A percentile compares a stretch with the other conserved stretches of the same genome.
Evolutionary conservation across 2,113 vertebrate species (phyloP).

Genomic region (Festucalex cinctus): DNA sequence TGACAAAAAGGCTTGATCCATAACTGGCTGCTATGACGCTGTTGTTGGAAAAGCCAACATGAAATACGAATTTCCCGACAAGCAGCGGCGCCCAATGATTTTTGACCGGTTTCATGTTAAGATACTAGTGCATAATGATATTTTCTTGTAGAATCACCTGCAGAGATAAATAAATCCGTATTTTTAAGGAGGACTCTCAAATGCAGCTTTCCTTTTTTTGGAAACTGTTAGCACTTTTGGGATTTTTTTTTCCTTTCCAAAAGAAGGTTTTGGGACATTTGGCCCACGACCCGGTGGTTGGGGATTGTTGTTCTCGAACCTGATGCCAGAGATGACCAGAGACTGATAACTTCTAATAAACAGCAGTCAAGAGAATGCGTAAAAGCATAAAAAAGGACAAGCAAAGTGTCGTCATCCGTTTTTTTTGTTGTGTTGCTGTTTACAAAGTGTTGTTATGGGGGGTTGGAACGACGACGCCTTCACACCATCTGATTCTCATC

Average conservation of each 20-base stretch:
- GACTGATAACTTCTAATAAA: background rate
- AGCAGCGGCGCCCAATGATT: background rate
- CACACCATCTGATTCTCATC: background rate
- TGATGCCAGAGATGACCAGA: constrained; percentile 8
- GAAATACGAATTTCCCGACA: background rate
- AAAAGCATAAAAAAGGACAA: background rate
- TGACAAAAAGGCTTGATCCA: constrained; percentile 6
- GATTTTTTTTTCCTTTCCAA: too few relatives aligned
- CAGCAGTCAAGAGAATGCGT: background rate
- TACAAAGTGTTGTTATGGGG: background rate
- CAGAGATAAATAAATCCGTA: too few relatives aligned
- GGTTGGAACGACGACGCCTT: background rate
- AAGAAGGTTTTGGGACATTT: too few relatives aligned
- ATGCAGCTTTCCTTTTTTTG: too few relatives aligned
- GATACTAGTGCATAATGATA: too few relatives aligned
- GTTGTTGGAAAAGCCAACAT: background rate
- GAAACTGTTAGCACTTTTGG: too few relatives aligned
- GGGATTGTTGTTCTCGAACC: constrained; percentile 11
- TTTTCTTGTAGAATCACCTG: too few relatives aligned
- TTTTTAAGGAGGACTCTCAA: too few relatives aligned
- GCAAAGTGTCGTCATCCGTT: too few relatives aligned
- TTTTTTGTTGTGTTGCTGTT: background rate
- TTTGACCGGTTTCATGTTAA: too few relatives aligned
- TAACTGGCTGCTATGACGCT: background rate
- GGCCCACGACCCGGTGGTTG: background rate